Evolutionary conservation across 1,140 invertebrate species (phyloP), one percentile per base, ranked within the genome.

Genomic region (Caenorhabditis inopinata): DNA sequence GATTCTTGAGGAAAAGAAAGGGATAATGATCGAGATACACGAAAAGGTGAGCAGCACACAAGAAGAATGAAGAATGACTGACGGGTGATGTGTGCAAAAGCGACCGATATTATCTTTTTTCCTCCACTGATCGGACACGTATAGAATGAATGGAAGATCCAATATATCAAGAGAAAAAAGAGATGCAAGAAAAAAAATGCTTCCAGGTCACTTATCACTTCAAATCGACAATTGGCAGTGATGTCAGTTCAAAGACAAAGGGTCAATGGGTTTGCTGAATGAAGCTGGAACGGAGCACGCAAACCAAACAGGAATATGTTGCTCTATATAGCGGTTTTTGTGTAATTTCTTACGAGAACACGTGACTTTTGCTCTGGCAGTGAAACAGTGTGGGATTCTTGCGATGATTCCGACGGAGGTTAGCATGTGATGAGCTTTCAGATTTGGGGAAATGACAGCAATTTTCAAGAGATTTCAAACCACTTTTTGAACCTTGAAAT

Each of bases 21-120:
- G 58, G 58, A 68, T 68, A 68, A 68, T 68, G 58, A 68, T 68
- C 58, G 58, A 68, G 58, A 68, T 38, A 38, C 58, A 68, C 58
- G 58, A 68, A 42, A 32, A 38, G 32, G 32, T 42, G 32, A 68
- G 32, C 32, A 42, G 25, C 35, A 68, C 58, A 32, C 58, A 68
- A 68, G n/a, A 68, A 68, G 58, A 68, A 38, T 68, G 58, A 68
- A 38, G 58, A 32, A 68, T 68, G 58, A 68, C 21, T 68, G 58
- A 68, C 58, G 25, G 51, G 27, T 58, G 58, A 32, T 68, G 58
- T 38, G 58, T 68, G 58, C 58, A 68, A 68, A 68, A 68, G 38
- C 58, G 58, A 68, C 58, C 38, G 58, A 68, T 68, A 68, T 68
- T 68, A n/a, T 38, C 38, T 7, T 38, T 38, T 18, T 38, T 42